Percentiles rank a stretch among this genome's conserved stretches.
Evolutionary conservation across 2,888 invertebrate genomes (phyloP).

Genomic region (Patella ulyssiponensis): DNA sequence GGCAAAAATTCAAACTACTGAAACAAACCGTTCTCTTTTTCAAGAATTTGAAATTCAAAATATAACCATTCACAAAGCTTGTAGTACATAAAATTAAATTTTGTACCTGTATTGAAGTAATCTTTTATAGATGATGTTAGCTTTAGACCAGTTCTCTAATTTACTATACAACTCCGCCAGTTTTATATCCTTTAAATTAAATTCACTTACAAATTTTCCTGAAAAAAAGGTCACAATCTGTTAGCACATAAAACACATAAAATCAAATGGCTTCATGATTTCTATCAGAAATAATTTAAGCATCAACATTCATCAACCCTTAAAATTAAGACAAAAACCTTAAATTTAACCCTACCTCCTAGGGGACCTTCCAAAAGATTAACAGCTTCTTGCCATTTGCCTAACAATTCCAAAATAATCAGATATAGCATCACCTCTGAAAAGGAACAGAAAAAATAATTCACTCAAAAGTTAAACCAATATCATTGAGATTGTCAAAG

Average conservation of each 20-base stretch:
- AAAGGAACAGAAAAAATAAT: conserved; percentile 32
- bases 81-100: not conserved
- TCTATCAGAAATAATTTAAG: not conserved
- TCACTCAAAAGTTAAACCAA: not conserved
- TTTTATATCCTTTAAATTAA: conserved; percentile 77
- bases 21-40: too few relatives aligned
- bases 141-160: conserved; percentile 82
- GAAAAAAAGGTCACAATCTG: conserved; percentile 31
- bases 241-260: not conserved
- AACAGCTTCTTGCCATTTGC: conserved; percentile 86
- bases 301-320: not conserved
- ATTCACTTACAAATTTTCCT: conserved; percentile 77
- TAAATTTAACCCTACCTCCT: conserved; percentile 71
- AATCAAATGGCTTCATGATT: too few relatives aligned
- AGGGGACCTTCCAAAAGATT: conserved; percentile 86
- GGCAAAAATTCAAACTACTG: too few relatives aligned
- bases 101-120: conserved; percentile 81
- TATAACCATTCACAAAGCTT: not conserved
- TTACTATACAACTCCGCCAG: conserved; percentile 83
- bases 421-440: conserved; percentile 89
- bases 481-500: not conserved
- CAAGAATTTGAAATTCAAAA: too few relatives aligned
- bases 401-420: conserved; percentile 83
- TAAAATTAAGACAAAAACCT: not conserved
- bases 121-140: conserved; percentile 82